These are phyloP conservation scores for Graphium colonna DNA, from an alignment of 2,888 invertebrate species.

Conservation along the genomic window DNA sequence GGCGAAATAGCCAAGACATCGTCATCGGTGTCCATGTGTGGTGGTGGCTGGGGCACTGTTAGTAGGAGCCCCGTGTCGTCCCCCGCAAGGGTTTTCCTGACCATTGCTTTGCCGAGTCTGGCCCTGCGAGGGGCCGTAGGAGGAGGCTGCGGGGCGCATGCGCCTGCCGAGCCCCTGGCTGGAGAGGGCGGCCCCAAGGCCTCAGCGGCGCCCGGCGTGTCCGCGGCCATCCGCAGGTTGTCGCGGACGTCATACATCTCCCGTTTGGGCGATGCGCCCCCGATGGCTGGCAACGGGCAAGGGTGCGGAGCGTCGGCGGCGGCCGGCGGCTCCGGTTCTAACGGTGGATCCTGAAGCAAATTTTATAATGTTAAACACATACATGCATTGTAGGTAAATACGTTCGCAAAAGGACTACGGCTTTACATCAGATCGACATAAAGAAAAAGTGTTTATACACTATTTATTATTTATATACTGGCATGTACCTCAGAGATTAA, in stretches of 20 bases:
- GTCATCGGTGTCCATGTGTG: constrained; percentile 72
- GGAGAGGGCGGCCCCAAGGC: constrained; percentile 83
- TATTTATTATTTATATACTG: too few relatives aligned
- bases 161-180: constrained; percentile 84
- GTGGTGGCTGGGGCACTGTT: constrained; percentile 46
- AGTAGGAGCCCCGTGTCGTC: constrained; percentile 76
- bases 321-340: constrained; percentile 60
- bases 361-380: too few relatives aligned
- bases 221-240: constrained; percentile 55
- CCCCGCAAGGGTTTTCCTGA: constrained; percentile 80
- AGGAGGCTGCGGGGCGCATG: constrained; percentile 81
- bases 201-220: constrained; percentile 57
- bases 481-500: too few relatives aligned
- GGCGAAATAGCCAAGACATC: constrained; percentile 74
- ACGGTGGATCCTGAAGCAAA: constrained; percentile 66
- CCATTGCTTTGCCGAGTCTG: constrained; percentile 83
- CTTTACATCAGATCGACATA: too few relatives aligned
- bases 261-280: constrained; percentile 70
- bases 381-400: too few relatives aligned
- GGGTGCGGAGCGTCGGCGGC: constrained; percentile 65
- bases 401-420: too few relatives aligned
- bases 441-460: too few relatives aligned
- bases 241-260: constrained; percentile 65
- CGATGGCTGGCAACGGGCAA: constrained; percentile 61
- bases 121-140: constrained; percentile 67